A percentile compares a stretch with the other conserved stretches of the same genome.
Conservation (phyloP, 2,797 vertebrate genomes). For the Phrynocephalus guinanensis region DNA sequence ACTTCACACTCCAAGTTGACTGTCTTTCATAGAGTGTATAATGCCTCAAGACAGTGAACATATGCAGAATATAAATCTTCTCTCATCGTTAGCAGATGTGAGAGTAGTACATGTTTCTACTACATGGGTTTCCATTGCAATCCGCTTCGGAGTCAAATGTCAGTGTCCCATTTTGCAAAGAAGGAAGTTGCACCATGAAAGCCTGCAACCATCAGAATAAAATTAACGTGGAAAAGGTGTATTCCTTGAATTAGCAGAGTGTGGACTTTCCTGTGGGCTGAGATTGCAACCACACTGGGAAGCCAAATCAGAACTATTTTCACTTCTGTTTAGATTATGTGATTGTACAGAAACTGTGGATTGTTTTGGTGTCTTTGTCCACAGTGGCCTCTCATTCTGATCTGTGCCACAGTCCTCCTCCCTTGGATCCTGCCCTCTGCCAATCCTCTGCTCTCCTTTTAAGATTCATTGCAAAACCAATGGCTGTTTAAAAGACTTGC, state of each 20-base stretch:
- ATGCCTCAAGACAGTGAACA: slow-evolving; percentile 4
- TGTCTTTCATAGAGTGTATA: slow-evolving; percentile 6
- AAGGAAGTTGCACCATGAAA: neutral
- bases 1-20: slow-evolving; percentile 66
- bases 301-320: too few relatives aligned
- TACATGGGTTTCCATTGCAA: neutral
- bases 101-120: neutral
- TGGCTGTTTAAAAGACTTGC: too few relatives aligned
- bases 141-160: neutral
- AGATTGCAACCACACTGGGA: too few relatives aligned
- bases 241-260: neutral
- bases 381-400: too few relatives aligned
- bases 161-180: neutral
- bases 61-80: neutral
- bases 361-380: too few relatives aligned
- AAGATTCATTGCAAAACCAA: too few relatives aligned
- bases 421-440: too few relatives aligned
- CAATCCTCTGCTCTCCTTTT: too few relatives aligned
- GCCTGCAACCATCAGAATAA: neutral
- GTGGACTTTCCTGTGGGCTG: neutral
- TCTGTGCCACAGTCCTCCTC: too few relatives aligned
- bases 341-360: too few relatives aligned
- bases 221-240: neutral
- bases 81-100: neutral
- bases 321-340: too few relatives aligned